Evolutionary conservation across 2,888 invertebrate genomes (phyloP), one percentile per base, ranked within the genome.

Genomic region (Calephelis perditalis): DNA sequence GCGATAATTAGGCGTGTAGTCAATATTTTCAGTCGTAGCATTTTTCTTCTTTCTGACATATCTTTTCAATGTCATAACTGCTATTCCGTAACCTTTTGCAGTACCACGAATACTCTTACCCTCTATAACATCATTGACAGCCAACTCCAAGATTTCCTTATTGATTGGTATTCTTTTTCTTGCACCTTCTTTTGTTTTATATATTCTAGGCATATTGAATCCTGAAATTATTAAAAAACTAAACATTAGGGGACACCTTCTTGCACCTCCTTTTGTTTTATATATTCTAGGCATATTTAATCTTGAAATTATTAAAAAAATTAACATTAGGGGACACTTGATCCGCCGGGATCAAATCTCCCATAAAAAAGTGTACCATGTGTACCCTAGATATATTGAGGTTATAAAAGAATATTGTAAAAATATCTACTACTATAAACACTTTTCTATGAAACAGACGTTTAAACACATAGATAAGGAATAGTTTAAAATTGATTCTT

Each of bases 321-420:
- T 46, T 45, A 57, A 63, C 11, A 43, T 59, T 59, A 62, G 44
- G 59, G 59, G 57, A 60, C 62, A 65, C 59, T 65, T 62, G 59
- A 62, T 62, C 65, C 60, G 59, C 36, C 11, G 15, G 63, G 65
- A 65, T 65, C 65, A 65, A n/a, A 61, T 61, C 63, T 65, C 62
- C 63, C 65, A 11, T 63, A 62, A 35, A 1, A 45, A 62, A 63
- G 61, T 62, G 62, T 64, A 62, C 60, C 61, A 62, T 15, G 60
- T 63, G 61, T 63, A 62, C 65, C 63, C 59, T 61, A 43, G 15
- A 52, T 12, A 61, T 26, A 5, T 65, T 44, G 44, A 63, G 65
- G 62, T 63, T 63, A 63, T 56, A 65, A 65, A 63, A 55, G n/a
- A n/a, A n/a, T n/a, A n/a, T n/a, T n/a, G n/a, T n/a, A n/a, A n/a